These are phyloP conservation scores for Lobophora halterata DNA, from an alignment of 2,888 invertebrate species.

Conservation along the genomic window DNA sequence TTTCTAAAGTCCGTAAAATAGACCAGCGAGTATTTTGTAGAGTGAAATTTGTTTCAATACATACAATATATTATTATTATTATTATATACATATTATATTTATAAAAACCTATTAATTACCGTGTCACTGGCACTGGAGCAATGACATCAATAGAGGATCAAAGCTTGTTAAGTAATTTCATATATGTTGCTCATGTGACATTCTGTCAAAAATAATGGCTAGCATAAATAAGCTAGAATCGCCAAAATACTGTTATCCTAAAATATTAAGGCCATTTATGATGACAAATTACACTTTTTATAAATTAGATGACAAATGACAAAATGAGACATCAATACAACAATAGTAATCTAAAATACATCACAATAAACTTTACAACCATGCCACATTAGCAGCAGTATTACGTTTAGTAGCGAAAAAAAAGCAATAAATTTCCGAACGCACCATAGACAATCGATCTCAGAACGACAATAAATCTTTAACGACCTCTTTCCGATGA, in stretches of 20 bases:
- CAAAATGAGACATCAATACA: slow-evolving; percentile 15
- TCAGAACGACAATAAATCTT: slow-evolving; percentile 40
- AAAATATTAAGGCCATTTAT: no score
- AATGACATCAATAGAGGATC: no score
- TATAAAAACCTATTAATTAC: no score
- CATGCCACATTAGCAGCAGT: slow-evolving; percentile 21
- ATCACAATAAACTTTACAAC: slow-evolving; percentile 23
- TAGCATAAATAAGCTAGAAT: no score
- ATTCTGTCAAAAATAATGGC: no score
- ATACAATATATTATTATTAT: no score
- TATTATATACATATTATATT: no score
- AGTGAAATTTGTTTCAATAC: slow-evolving; percentile 17
- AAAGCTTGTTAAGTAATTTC: no score
- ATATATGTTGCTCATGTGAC: no score
- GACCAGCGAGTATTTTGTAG: slow-evolving; percentile 14
- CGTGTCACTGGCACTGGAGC: no score
- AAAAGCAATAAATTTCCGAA: slow-evolving; percentile 35
- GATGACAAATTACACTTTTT: not conserved
- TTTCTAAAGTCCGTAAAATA: slow-evolving; percentile 20
- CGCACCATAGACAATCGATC: slow-evolving; percentile 34
- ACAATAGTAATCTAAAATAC: slow-evolving; percentile 17
- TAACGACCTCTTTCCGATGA: slow-evolving; percentile 32
- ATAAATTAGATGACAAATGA: not conserved
- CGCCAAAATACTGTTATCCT: no score
- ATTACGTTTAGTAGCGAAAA: slow-evolving; percentile 16